phyloP scores from a whole-genome alignment of 2,888 invertebrate genomes.

The Leptopilina syphax region DNA sequence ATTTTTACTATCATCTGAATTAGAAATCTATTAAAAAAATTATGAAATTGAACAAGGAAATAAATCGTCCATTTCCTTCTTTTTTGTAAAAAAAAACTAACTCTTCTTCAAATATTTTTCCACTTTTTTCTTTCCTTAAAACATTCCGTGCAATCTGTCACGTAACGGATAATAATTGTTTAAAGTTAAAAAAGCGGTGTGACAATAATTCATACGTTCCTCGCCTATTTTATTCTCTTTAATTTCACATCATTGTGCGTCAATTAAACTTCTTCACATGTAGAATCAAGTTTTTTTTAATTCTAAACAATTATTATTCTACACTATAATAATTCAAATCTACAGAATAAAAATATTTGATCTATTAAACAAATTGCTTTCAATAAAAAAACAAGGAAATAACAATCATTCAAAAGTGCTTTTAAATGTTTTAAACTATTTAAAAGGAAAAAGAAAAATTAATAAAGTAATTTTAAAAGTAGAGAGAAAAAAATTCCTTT shows the following conservation, averaged over 20 bases:
- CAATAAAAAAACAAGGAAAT: neutral
- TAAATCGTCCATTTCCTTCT: too few species aligned
- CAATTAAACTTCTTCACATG: neutral
- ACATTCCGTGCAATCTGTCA: neutral
- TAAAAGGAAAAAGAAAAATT: neutral
- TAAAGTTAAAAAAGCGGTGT: neutral
- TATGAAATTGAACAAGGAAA: too few species aligned
- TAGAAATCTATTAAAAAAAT: too few species aligned
- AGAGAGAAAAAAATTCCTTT: conserved; percentile 19
- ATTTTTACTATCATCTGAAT: too few species aligned
- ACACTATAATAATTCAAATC: neutral
- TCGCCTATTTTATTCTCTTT: neutral
- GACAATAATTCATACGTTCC: conserved; percentile 27
- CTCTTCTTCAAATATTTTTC: too few species aligned
- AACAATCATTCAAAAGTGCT: neutral
- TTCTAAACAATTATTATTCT: conserved; percentile 2
- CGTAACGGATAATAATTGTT: conserved; percentile 16
- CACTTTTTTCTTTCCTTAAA: neutral
- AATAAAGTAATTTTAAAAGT: neutral
- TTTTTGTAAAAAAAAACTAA: too few species aligned
- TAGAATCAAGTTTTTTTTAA: neutral
- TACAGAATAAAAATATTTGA: neutral
- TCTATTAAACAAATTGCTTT: conserved; percentile 1
- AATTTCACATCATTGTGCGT: conserved; percentile 5
- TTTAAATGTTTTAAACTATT: neutral